A percentile compares a stretch with the other conserved stretches of the same genome.
phyloP scores from a whole-genome alignment of 2,888 invertebrate species.

The Aspidiotus rigidus region DNA sequence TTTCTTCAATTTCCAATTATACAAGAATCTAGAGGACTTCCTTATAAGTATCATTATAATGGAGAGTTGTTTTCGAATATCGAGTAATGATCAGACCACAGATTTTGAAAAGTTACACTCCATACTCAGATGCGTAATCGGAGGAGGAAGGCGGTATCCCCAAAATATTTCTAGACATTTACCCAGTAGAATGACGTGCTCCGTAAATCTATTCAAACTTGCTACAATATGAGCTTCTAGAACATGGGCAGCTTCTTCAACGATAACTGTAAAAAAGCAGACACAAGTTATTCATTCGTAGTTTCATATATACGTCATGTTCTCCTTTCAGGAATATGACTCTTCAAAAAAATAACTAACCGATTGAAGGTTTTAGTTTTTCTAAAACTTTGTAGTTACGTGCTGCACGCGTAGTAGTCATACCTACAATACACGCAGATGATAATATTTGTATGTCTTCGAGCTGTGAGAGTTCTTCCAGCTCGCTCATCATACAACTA shows the following conservation, averaged over 20 bases:
- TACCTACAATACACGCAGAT: neutral
- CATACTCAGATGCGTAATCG: too few relatives aligned
- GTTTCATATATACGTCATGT: too few relatives aligned
- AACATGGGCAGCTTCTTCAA: conserved; percentile 85
- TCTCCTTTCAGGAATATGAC: too few relatives aligned
- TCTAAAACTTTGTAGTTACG: neutral
- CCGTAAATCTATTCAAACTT: conserved; percentile 58
- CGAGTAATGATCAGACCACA: too few relatives aligned
- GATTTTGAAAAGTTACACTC: too few relatives aligned
- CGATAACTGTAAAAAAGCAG: conserved; percentile 44
- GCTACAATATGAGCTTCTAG: conserved; percentile 73
- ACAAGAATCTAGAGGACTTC: too few relatives aligned
- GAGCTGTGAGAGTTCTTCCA: neutral
- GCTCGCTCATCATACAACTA: neutral
- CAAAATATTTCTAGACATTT: too few relatives aligned
- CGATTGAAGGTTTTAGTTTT: neutral
- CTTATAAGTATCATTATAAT: too few relatives aligned
- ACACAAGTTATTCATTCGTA: too few relatives aligned
- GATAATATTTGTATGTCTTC: neutral
- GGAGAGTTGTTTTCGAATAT: too few relatives aligned
- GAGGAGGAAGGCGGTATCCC: too few relatives aligned
- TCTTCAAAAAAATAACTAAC: neutral
- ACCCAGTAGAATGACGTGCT: conserved; percentile 74
- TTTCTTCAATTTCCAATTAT: too few relatives aligned
- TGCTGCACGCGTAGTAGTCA: neutral